A percentile compares a stretch with the other conserved stretches of the same genome.
phyloP scores from a whole-genome alignment of 2,888 invertebrate species.

The Rhyacophila evoluta region DNA sequence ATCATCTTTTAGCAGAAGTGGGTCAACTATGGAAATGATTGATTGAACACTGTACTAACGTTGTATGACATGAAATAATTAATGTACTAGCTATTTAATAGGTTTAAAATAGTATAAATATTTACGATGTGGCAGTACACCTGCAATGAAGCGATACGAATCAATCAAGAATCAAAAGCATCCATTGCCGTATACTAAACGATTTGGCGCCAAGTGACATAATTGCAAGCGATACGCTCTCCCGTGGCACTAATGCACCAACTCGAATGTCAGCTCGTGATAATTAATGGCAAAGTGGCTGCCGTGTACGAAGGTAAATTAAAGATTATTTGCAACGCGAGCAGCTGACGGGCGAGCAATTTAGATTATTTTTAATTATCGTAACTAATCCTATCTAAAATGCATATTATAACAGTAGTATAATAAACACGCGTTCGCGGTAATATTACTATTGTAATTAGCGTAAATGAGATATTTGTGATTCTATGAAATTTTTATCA shows the following conservation, averaged over 20 bases:
- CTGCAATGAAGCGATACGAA: neutral
- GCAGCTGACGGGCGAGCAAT: neutral
- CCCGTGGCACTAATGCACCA: neutral
- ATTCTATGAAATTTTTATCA: no score
- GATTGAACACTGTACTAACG: no score
- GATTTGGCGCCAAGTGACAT: neutral
- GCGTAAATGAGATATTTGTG: no score
- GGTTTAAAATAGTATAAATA: no score
- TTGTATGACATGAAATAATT: no score
- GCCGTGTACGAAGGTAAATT: neutral
- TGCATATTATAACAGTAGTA: no score
- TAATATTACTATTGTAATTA: no score
- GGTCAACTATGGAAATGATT: no score
- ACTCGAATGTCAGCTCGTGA: neutral
- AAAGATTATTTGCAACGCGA: slow-evolving; percentile 4
- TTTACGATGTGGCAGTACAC: neutral
- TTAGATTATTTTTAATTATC: slow-evolving; percentile 7
- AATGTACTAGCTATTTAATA: no score
- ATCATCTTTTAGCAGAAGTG: no score
- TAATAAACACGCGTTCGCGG: no score
- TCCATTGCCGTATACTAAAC: neutral
- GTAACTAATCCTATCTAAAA: no score
- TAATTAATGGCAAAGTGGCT: neutral
- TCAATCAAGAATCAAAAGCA: slow-evolving; percentile 6
- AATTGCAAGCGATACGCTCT: slow-evolving; percentile 1